Percentiles rank a stretch among this genome's conserved stretches.
Conservation (phyloP, 1,140 invertebrate genomes). For the Anastrepha ludens region DNA sequence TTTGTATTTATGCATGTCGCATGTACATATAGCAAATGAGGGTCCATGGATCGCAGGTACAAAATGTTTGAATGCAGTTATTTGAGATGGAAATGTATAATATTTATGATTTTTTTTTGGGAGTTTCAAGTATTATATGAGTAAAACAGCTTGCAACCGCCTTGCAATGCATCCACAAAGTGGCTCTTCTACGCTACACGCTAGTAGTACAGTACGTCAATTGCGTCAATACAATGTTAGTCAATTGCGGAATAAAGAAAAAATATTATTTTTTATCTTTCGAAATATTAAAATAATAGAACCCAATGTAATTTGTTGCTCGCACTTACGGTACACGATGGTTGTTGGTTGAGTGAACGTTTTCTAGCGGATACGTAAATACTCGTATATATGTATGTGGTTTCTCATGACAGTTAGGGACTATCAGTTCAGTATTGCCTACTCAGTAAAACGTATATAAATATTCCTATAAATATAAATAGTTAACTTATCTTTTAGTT, state of each 20-base stretch:
- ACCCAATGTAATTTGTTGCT: neutral
- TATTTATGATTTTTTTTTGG: neutral
- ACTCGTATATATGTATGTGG: neutral
- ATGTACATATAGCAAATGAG: constrained; percentile 25
- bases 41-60: constrained; percentile 51
- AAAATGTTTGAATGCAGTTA: constrained; percentile 37
- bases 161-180: too few relatives aligned
- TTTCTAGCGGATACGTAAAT: neutral
- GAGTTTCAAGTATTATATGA: too few relatives aligned
- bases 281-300: too few relatives aligned
- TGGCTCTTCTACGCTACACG: too few relatives aligned
- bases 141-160: too few relatives aligned
- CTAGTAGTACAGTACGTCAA: too few relatives aligned
- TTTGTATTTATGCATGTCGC: constrained; percentile 4
- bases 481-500: constrained; percentile 48
- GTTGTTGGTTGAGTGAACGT: neutral
- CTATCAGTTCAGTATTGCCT: constrained; percentile 38
- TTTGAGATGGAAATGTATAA: neutral
- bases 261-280: neutral
- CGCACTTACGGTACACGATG: neutral
- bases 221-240: neutral
- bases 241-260: neutral
- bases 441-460: constrained; percentile 60
- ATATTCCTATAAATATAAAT: constrained; percentile 59
- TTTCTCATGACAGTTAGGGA: constrained; percentile 21